Conservation (phyloP, 2,888 invertebrate genomes). For the Crepidodera aurea region DNA sequence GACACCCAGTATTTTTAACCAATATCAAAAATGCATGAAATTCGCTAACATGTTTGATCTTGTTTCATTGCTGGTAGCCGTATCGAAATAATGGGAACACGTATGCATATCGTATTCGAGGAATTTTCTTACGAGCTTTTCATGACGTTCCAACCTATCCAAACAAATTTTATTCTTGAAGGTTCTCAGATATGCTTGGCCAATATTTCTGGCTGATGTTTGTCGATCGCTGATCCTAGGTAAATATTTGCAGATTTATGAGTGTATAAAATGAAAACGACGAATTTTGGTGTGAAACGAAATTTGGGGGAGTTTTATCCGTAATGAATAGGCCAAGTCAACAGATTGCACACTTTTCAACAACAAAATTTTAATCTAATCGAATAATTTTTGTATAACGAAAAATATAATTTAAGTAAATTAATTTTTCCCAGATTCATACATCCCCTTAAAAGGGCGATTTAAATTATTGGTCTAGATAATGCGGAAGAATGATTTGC, state of each 20-base stretch:
- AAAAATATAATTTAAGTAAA: no score
- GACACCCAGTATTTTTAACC: no score
- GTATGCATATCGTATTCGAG: background rate
- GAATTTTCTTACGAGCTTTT: background rate
- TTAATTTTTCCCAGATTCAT: no score
- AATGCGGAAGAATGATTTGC: no score
- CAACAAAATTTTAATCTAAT: conserved; percentile 4
- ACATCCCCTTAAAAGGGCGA: no score
- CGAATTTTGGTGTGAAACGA: conserved; percentile 35
- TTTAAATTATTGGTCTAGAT: no score
- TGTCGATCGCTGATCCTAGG: conserved; percentile 46
- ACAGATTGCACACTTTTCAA: conserved; percentile 8
- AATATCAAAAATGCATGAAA: no score
- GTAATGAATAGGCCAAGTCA: conserved; percentile 14
- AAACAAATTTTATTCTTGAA: conserved; percentile 28
- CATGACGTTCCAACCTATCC: conserved; percentile 15
- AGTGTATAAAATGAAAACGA: conserved; percentile 37
- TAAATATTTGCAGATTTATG: conserved; percentile 49
- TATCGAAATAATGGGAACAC: conserved; percentile 11
- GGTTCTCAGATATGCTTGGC: conserved; percentile 31
- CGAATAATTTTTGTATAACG: no score
- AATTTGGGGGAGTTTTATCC: conserved; percentile 21
- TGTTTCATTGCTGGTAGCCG: background rate
- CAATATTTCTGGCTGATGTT: conserved; percentile 37
- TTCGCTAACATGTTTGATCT: background rate